These are phyloP conservation scores for Tinamus major DNA, from an alignment of 2,797 vertebrate species.

Conservation along the genomic window DNA sequence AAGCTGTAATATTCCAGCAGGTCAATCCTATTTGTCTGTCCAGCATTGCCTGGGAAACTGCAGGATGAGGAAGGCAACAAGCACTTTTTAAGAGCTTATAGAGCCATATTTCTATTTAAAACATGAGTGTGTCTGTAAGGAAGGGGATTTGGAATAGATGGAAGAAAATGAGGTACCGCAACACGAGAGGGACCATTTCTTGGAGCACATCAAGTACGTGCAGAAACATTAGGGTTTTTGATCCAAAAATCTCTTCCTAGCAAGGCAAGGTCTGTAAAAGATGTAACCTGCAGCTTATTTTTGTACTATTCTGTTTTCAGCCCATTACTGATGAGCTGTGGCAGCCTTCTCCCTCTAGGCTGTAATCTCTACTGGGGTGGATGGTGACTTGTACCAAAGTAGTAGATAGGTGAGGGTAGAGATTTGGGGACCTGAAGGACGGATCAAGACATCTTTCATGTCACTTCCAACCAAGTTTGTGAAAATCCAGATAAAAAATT, in stretches of 20 bases:
- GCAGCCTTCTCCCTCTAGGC: not conserved
- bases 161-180: not conserved
- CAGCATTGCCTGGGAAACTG: not conserved
- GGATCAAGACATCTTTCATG: not conserved
- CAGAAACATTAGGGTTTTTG: not conserved
- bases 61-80: not conserved
- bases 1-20: not conserved
- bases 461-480: not conserved
- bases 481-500: not conserved
- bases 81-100: not conserved
- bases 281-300: not conserved
- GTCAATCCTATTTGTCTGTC: not conserved
- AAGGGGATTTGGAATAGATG: not conserved
- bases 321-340: not conserved
- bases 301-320: not conserved
- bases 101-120: not conserved
- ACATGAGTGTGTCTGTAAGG: not conserved
- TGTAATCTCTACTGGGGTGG: rapidly evolving
- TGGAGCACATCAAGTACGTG: not conserved
- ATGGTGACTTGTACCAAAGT: not conserved
- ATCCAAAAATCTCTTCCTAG: not conserved
- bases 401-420: not conserved
- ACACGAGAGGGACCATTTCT: not conserved
- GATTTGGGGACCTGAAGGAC: not conserved
- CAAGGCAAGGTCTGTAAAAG: not conserved